Conservation (phyloP, 2,797 vertebrate species). For the Oreochromis mossambicus region DNA sequence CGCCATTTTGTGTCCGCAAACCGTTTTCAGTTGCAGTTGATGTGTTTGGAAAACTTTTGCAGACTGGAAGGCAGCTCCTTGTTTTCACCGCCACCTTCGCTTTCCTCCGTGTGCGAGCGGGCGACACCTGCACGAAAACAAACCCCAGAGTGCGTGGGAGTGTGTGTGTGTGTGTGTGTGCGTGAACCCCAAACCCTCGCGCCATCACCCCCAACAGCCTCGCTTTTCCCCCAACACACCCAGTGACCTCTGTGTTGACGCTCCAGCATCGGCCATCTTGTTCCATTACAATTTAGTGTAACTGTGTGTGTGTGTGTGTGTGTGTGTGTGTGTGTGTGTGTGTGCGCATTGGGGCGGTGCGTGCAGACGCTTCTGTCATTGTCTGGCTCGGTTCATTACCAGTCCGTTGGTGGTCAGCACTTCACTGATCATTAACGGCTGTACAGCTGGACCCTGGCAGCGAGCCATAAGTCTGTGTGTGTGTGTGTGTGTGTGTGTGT, state of each 20-base stretch:
- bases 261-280: constrained; percentile 48
- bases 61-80: background rate
- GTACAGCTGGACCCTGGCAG: constrained; percentile 12
- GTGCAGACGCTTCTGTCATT: constrained; percentile 22
- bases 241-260: constrained; percentile 44
- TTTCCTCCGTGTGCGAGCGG: background rate
- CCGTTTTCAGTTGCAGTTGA: background rate
- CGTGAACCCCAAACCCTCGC: background rate
- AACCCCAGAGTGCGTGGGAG: background rate
- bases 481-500: background rate
- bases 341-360: background rate
- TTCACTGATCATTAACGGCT: constrained; percentile 40
- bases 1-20: constrained; percentile 39
- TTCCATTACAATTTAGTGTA: constrained; percentile 19
- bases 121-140: background rate
- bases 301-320: background rate
- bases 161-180: background rate
- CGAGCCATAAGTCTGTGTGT: background rate
- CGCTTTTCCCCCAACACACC: background rate
- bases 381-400: constrained; percentile 47
- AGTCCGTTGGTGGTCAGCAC: constrained; percentile 43
- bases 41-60: background rate
- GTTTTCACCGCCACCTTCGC: background rate
- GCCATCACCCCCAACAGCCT: background rate
- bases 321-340: background rate